Evolutionary conservation across 2,797 vertebrate genomes (phyloP).

Genomic region (Kryptopterus vitreolus): DNA sequence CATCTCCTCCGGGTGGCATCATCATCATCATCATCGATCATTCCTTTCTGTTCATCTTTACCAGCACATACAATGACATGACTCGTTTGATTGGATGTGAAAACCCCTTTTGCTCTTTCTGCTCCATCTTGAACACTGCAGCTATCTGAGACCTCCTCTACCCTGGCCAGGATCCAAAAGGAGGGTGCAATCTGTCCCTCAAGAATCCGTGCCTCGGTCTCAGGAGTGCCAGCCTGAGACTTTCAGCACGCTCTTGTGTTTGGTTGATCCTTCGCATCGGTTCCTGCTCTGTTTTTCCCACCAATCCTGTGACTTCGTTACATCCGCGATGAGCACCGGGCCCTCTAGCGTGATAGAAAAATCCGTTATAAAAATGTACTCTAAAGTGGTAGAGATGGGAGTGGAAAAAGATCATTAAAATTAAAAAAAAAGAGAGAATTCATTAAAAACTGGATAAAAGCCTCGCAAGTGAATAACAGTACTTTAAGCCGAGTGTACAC

Average conservation of each 20-base stretch:
- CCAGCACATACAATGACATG: slow-evolving; percentile 11
- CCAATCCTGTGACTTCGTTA: slow-evolving; percentile 20
- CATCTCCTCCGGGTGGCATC: neutral
- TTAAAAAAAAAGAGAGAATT: neutral
- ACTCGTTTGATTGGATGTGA: slow-evolving; percentile 27
- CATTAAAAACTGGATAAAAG: slow-evolving; percentile 5
- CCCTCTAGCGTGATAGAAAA: slow-evolving; percentile 32
- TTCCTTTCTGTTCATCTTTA: slow-evolving; percentile 3
- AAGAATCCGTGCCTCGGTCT: slow-evolving; percentile 28
- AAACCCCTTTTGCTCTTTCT: slow-evolving; percentile 26
- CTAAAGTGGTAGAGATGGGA: neutral
- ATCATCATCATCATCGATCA: neutral
- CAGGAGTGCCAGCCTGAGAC: slow-evolving; percentile 30
- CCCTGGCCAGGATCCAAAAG: slow-evolving; percentile 25
- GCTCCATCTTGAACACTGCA: slow-evolving; percentile 33
- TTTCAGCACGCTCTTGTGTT: slow-evolving; percentile 17
- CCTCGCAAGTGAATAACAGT: neutral
- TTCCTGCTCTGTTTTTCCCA: slow-evolving; percentile 19
- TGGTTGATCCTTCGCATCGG: slow-evolving; percentile 9
- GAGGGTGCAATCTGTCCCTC: neutral
- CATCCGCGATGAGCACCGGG: slow-evolving; percentile 24
- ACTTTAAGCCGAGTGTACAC: neutral
- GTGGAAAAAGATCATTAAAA: neutral
- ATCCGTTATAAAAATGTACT: slow-evolving; percentile 5
- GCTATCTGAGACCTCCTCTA: slow-evolving; percentile 25